Evolutionary conservation across 2,113 vertebrate species (phyloP), one percentile per base, ranked within the genome.

Genomic region (Austrofundulus limnaeus): DNA sequence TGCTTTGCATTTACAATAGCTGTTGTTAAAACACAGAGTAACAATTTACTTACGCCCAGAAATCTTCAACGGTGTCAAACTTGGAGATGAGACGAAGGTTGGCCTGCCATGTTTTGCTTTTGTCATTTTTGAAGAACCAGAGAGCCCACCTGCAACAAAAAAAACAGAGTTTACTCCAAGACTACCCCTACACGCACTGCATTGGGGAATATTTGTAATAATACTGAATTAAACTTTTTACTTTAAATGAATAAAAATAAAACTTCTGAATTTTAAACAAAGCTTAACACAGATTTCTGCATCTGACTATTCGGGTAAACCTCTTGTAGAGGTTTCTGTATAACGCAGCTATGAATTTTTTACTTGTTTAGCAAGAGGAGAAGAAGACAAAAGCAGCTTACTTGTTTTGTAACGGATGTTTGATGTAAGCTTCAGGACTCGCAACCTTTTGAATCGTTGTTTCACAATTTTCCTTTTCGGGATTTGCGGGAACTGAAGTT

Each of bases 41-140:
- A 43, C 0, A 5, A 41, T 56, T 19, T 12, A 94, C 97, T 95
- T 93, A 99, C 97, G 96, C 97, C 97, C 97, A 99, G 85, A 98
- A 99, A 82, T 98, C 97, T 91, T 99, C 97, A 88, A 99, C 97
- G 24, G 96, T 96, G 91, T 98, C 96, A 67, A 99, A 96, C 71
- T 96, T 98, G 52, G 97, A 96, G 87, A 99, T 98, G 87, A 99
- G 94, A 69, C 96, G 95, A 76, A 98, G 95, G 84, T 99, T 99
- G 65, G 96, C 96, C 89, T 98, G 96, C 97, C 97, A 99, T 52
- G 96, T 97, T 96, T 98, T 98, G 88, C 95, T 99, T 93, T 98
- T 98, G 90, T 99, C 97, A 89, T 99, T 99, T 92, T 99, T 99
- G 92, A 98, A 99, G 91, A 99, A 99, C 97, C 97, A 99, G 75